Conservation (phyloP, 1,140 invertebrate genomes). For the Sipha flava region DNA sequence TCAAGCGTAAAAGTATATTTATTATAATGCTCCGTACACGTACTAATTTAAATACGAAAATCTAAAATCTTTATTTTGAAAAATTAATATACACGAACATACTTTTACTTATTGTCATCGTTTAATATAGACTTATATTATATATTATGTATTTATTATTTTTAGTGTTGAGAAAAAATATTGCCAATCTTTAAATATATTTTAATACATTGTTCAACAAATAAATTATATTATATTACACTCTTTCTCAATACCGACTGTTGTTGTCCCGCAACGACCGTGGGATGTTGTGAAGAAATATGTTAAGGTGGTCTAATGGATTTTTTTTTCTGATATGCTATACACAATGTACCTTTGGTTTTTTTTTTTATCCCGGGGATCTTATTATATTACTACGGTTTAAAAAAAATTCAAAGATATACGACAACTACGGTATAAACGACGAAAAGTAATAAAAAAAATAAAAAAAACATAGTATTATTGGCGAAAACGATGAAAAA, state of each 20-base stretch:
- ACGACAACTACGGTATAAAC: slow-evolving; percentile 4
- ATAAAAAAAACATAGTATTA: background rate
- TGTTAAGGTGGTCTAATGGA: slow-evolving; percentile 14
- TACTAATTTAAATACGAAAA: background rate
- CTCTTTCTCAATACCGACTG: background rate
- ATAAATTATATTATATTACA: background rate
- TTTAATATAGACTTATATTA: background rate
- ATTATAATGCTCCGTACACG: background rate
- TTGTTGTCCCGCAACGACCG: slow-evolving; percentile 15
- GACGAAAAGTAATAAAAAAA: background rate
- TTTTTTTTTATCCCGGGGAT: slow-evolving; percentile 4
- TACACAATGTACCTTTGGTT: slow-evolving; percentile 8
- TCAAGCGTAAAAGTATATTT: background rate
- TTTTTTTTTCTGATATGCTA: background rate
- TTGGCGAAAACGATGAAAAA: slow-evolving; percentile 5
- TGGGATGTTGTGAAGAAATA: slow-evolving; percentile 20
- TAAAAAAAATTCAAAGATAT: background rate
- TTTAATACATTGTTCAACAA: background rate
- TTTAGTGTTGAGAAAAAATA: background rate
- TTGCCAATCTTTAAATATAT: background rate
- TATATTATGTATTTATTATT: background rate
- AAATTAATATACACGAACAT: background rate
- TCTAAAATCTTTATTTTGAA: background rate
- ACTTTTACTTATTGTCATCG: background rate
- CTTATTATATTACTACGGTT: background rate